A percentile compares a stretch with the other conserved stretches of the same genome.
Evolutionary conservation across 2,888 invertebrate genomes (phyloP).

Genomic region (Ectemnius continuus): DNA sequence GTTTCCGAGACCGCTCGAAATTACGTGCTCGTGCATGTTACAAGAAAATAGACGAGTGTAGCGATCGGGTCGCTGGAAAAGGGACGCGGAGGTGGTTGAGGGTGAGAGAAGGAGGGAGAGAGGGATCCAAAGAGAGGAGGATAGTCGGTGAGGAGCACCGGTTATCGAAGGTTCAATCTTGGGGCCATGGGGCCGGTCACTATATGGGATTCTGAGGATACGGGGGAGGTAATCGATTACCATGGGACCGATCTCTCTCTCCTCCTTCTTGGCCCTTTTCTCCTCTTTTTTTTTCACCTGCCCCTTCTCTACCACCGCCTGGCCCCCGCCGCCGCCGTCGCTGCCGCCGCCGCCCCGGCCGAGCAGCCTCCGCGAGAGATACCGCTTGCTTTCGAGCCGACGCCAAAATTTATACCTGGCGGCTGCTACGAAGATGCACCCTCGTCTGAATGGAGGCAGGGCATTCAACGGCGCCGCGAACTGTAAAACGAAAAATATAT

Average conservation of each 20-base stretch:
- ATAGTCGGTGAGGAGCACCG: conserved; percentile 46
- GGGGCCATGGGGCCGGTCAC: conserved; percentile 68
- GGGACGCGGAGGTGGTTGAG: conserved; percentile 32
- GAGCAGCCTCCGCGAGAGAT: conserved; percentile 26
- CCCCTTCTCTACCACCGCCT: conserved; percentile 40
- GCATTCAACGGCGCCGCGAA: conserved; percentile 72
- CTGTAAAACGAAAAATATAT: conserved; percentile 75
- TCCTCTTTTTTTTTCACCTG: conserved; percentile 28
- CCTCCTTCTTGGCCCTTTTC: conserved; percentile 44
- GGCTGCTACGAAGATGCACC: conserved; percentile 69
- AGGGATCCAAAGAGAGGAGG: conserved; percentile 25
- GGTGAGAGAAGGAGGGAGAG: conserved; percentile 5
- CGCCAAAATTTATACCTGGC: conserved; percentile 76
- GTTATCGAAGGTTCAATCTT: conserved; percentile 72
- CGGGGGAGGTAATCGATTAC: conserved; percentile 74
- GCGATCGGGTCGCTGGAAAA: conserved; percentile 6
- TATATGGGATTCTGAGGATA: conserved; percentile 73
- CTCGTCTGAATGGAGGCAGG: conserved; percentile 68
- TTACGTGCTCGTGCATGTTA: conserved; percentile 49
- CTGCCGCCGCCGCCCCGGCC: conserved; percentile 6
- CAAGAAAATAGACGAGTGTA: conserved; percentile 52
- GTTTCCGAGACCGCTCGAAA: conserved; percentile 48
- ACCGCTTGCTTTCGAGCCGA: conserved; percentile 50
- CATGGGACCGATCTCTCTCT: conserved; percentile 66
- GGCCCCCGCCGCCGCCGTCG: conserved; percentile 17